These are phyloP conservation scores for Hirundo rustica DNA, from an alignment of 2,797 vertebrate species.

Conservation along the genomic window DNA sequence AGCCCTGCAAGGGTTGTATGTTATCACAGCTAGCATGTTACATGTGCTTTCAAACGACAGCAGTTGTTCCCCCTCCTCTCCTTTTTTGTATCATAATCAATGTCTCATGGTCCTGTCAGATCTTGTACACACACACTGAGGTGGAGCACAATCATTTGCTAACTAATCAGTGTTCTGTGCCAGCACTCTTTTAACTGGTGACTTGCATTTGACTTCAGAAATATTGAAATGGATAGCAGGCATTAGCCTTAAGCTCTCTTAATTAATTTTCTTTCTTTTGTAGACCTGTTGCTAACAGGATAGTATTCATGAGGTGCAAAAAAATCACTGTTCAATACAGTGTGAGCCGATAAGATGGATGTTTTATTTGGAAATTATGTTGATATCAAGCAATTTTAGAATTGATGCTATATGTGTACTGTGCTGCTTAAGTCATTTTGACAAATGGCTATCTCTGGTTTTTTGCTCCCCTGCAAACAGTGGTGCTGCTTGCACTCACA, in stretches of 20 bases:
- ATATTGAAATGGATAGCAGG: background rate
- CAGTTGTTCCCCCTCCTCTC: background rate
- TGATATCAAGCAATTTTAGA: background rate
- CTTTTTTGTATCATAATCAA: constrained; percentile 34
- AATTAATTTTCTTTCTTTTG: background rate
- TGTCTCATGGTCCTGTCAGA: background rate
- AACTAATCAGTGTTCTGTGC: background rate
- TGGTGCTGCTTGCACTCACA: background rate
- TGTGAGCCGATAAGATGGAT: background rate
- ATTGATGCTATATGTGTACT: background rate
- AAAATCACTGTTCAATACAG: background rate
- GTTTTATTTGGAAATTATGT: background rate
- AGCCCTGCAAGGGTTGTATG: constrained; percentile 66
- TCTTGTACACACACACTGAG: background rate
- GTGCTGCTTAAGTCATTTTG: background rate
- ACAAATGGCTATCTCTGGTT: background rate
- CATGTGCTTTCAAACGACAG: constrained; percentile 28
- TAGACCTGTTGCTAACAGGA: background rate
- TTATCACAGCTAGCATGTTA: constrained; percentile 48
- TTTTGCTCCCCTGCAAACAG: background rate
- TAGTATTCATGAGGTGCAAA: background rate
- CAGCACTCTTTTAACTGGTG: background rate
- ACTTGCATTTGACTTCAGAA: background rate
- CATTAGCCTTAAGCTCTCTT: background rate
- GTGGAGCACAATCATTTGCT: background rate